Conservation (phyloP, 2,888 invertebrate genomes). For the Clistopyga incitator region DNA sequence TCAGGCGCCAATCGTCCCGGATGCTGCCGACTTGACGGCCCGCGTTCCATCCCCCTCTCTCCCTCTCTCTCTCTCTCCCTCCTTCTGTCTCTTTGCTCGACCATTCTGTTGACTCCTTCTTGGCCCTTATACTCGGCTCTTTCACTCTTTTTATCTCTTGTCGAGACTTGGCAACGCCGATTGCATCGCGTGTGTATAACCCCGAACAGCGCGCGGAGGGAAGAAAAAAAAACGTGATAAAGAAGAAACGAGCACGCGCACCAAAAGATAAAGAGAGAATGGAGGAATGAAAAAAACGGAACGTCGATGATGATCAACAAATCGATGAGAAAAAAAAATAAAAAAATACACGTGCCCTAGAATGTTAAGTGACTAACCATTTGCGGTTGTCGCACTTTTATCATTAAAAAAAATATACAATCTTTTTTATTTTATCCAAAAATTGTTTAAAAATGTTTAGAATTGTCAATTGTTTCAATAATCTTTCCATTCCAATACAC, state of each 20-base stretch:
- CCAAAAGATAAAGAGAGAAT: constrained; percentile 19
- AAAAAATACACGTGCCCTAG: neutral
- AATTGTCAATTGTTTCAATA: too few relatives aligned
- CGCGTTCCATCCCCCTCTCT: constrained; percentile 34
- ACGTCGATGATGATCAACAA: constrained; percentile 16
- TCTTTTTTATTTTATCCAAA: too few relatives aligned
- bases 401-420: too few relatives aligned
- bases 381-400: too few relatives aligned
- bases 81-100: constrained; percentile 43
- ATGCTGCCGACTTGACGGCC: constrained; percentile 68
- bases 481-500: too few relatives aligned
- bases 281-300: constrained; percentile 5
- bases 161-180: constrained; percentile 65
- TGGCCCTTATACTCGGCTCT: constrained; percentile 25
- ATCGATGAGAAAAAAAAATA: constrained; percentile 9
- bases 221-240: constrained; percentile 41
- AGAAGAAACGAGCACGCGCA: constrained; percentile 51
- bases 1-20: constrained; percentile 68
- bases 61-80: constrained; percentile 24
- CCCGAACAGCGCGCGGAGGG: constrained; percentile 39
- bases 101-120: constrained; percentile 15
- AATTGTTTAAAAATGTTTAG: too few relatives aligned
- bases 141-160: constrained; percentile 39
- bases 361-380: too few relatives aligned
- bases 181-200: constrained; percentile 58